Conservation (phyloP, 2,888 invertebrate genomes). For the Apocheima hispidaria region DNA sequence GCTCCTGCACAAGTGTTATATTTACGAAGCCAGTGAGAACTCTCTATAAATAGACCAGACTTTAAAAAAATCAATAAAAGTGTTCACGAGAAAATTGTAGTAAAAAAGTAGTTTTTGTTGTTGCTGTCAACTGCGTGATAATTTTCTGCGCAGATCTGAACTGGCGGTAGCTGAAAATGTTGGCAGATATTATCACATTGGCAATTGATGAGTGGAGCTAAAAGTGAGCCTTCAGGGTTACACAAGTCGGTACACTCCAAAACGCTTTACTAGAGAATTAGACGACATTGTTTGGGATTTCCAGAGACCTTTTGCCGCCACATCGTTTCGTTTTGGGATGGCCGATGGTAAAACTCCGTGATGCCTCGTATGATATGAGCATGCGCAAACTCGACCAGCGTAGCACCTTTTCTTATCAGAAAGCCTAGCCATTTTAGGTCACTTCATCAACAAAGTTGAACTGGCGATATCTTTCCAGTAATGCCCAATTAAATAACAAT, state of each 20-base stretch:
- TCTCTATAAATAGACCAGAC: slow-evolving; percentile 6
- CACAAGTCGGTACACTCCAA: not conserved
- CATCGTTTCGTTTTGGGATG: not conserved
- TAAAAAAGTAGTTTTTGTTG: slow-evolving; percentile 12
- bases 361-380: not conserved
- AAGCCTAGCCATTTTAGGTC: too few species aligned
- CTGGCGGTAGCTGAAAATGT: not conserved
- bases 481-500: not conserved
- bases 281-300: too few species aligned
- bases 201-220: not conserved
- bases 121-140: slow-evolving; percentile 4
- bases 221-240: not conserved
- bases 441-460: not conserved
- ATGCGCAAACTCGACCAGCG: not conserved
- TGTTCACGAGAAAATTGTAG: slow-evolving; percentile 7
- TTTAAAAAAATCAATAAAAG: slow-evolving; percentile 10
- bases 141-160: slow-evolving; percentile 13
- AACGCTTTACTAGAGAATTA: not conserved
- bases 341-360: too few species aligned
- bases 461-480: not conserved
- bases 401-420: not conserved
- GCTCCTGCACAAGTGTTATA: not conserved
- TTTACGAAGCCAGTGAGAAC: not conserved
- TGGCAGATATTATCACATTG: not conserved
- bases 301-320: too few species aligned